Evolutionary conservation across 1,140 invertebrate species (phyloP).

Genomic region (Megalonaias nervosa): DNA sequence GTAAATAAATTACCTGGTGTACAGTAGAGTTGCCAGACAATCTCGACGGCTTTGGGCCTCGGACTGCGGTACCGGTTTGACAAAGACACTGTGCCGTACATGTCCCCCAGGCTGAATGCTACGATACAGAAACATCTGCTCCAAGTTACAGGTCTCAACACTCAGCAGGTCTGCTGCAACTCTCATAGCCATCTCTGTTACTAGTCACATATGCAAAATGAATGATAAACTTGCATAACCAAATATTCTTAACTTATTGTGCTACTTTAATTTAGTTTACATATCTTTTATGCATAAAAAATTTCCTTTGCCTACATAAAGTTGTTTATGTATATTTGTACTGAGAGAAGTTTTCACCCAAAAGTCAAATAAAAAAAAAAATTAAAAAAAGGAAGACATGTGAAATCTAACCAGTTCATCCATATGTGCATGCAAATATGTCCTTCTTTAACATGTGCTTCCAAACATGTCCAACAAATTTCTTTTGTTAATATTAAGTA

Average conservation of each 20-base stretch:
- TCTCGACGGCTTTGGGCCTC: slow-evolving; percentile 79
- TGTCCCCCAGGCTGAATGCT: slow-evolving; percentile 78
- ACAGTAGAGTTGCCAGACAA: slow-evolving; percentile 80
- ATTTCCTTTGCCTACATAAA: too few species aligned
- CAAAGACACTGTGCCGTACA: slow-evolving; percentile 79
- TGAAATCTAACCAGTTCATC: not conserved
- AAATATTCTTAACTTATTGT: not conserved
- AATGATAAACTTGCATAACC: not conserved
- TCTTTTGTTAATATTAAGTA: too few species aligned
- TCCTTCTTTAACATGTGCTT: too few species aligned
- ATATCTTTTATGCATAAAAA: too few species aligned
- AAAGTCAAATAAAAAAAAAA: not conserved
- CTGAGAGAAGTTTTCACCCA: not conserved
- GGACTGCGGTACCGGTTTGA: slow-evolving; percentile 77
- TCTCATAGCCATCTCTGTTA: slow-evolving; percentile 73
- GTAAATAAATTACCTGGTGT: slow-evolving; percentile 72
- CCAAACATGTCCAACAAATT: too few species aligned
- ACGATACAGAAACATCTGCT: slow-evolving; percentile 77
- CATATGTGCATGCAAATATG: not conserved
- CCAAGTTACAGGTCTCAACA: slow-evolving; percentile 75
- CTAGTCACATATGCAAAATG: slow-evolving; percentile 22
- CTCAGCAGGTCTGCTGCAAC: slow-evolving; percentile 78
- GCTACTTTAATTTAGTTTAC: too few species aligned
- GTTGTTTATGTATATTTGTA: too few species aligned
- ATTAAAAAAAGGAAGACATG: not conserved